Evolutionary conservation across 2,888 invertebrate species (phyloP).

Genomic region (Morpho achilles): DNA sequence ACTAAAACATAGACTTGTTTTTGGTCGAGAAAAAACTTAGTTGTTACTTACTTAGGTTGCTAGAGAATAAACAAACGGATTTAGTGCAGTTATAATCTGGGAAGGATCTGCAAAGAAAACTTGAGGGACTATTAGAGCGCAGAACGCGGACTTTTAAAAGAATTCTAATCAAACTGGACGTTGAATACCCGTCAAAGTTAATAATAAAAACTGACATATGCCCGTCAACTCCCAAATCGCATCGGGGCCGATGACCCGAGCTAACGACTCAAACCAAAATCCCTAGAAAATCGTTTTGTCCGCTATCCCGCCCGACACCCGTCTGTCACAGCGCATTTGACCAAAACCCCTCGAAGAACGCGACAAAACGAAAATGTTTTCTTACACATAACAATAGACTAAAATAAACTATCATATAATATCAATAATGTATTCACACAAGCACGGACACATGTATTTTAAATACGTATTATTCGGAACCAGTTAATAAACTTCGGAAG

Average conservation of each 20-base stretch:
- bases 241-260: slow-evolving; percentile 73
- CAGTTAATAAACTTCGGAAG: slow-evolving; percentile 59
- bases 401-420: slow-evolving; percentile 79
- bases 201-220: slow-evolving; percentile 65
- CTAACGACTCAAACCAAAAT: slow-evolving; percentile 76
- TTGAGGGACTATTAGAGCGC: no score
- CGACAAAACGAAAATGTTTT: slow-evolving; percentile 44
- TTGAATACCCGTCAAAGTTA: slow-evolving; percentile 55
- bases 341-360: slow-evolving; percentile 38
- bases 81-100: no score
- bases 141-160: no score
- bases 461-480: slow-evolving; percentile 75
- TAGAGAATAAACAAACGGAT: no score
- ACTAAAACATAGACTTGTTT: no score
- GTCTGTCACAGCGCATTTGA: slow-evolving; percentile 40
- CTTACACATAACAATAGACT: slow-evolving; percentile 52
- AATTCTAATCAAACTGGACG: slow-evolving; percentile 4
- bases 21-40: no score
- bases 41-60: no score
- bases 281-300: slow-evolving; percentile 55
- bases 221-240: slow-evolving; percentile 76
- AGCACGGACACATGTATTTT: slow-evolving; percentile 75
- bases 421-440: slow-evolving; percentile 73
- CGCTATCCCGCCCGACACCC: slow-evolving; percentile 35
- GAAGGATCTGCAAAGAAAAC: no score